Evolutionary conservation across 2,113 vertebrate genomes (phyloP).

Genomic region (Caretta caretta): DNA sequence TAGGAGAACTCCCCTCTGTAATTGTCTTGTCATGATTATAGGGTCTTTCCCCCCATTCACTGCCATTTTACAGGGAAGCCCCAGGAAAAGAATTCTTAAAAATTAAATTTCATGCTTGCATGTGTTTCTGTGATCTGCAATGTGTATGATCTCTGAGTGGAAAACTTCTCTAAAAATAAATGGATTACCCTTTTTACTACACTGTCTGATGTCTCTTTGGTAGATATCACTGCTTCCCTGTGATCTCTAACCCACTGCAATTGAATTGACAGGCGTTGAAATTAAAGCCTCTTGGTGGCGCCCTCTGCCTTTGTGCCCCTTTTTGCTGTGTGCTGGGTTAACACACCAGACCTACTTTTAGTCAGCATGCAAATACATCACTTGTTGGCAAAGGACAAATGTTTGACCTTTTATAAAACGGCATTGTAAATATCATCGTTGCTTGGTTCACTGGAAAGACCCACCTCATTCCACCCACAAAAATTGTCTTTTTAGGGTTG

Average conservation of each 20-base stretch:
- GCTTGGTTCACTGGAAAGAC: conserved; percentile 45
- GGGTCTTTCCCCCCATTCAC: conserved; percentile 63
- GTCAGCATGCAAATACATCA: neutral
- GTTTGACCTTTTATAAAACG: conserved; percentile 46
- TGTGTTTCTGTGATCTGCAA: conserved; percentile 88
- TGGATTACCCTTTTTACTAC: conserved; percentile 85
- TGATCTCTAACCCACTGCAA: conserved; percentile 84
- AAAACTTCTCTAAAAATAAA: conserved; percentile 88
- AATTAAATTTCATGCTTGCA: conserved; percentile 88
- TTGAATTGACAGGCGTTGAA: conserved; percentile 85
- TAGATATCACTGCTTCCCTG: conserved; percentile 75
- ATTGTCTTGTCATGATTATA: conserved; percentile 80
- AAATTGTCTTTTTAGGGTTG: conserved; percentile 57
- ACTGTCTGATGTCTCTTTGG: conserved; percentile 81
- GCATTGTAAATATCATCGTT: conserved; percentile 8
- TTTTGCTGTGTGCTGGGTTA: neutral
- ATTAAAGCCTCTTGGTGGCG: conserved; percentile 77
- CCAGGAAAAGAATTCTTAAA: conserved; percentile 82
- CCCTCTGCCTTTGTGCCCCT: conserved; percentile 66
- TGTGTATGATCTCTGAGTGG: conserved; percentile 86
- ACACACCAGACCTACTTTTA: neutral
- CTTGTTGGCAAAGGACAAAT: conserved; percentile 45
- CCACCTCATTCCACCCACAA: conserved; percentile 34
- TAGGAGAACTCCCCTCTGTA: conserved; percentile 60
- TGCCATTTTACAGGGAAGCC: conserved; percentile 74